Evolutionary conservation across 2,888 invertebrate species (phyloP).

Genomic region (Ophonus ardosiacus): DNA sequence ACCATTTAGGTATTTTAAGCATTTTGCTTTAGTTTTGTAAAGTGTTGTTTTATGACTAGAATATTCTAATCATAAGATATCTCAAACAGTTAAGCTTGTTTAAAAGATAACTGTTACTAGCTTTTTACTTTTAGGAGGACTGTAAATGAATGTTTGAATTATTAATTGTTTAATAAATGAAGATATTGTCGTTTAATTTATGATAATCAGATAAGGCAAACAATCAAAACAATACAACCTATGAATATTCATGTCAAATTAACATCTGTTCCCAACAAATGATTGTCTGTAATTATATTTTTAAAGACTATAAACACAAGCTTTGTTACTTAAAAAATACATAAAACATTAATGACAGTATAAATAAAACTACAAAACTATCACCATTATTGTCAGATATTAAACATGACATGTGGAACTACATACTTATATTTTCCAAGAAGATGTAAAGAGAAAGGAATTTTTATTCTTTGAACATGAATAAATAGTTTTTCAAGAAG

Average conservation of each 20-base stretch:
- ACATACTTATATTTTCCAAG: not conserved
- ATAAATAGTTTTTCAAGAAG: not conserved
- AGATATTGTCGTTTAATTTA: constrained; percentile 46
- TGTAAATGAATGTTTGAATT: not conserved
- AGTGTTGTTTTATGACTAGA: not conserved
- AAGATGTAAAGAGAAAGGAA: not conserved
- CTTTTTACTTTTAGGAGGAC: not conserved
- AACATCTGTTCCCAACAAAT: constrained; percentile 30
- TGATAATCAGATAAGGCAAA: constrained; percentile 35
- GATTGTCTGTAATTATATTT: constrained; percentile 23
- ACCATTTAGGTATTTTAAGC: too few species aligned
- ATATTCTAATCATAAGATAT: constrained; percentile 3
- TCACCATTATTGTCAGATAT: not conserved
- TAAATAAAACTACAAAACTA: not conserved
- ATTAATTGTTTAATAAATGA: constrained; percentile 42
- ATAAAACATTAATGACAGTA: not conserved
- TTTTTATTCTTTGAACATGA: not conserved
- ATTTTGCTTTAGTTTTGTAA: not conserved
- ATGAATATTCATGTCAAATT: constrained; percentile 44
- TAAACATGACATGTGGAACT: not conserved
- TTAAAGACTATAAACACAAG: not conserved
- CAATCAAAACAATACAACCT: constrained; percentile 37
- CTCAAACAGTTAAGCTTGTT: not conserved
- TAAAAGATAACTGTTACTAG: not conserved
- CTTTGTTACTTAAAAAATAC: not conserved